A percentile compares a stretch with the other conserved stretches of the same genome.
These are phyloP conservation scores for Zaprionus ornatus DNA, from an alignment of 1,140 invertebrate genomes.

Conservation along the genomic window DNA sequence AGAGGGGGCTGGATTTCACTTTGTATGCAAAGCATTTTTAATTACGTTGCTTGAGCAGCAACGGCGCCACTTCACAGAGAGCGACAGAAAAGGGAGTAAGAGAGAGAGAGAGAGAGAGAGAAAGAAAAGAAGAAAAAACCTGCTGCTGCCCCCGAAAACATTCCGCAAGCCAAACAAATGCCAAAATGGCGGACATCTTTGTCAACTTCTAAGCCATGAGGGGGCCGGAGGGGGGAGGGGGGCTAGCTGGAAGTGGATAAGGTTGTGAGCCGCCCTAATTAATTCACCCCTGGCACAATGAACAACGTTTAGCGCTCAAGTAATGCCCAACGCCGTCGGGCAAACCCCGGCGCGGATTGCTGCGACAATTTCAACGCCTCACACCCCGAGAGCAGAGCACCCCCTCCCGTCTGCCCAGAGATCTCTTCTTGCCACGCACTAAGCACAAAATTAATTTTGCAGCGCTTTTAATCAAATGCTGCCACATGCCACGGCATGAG, in stretches of 20 bases:
- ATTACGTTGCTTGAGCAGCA: conserved; percentile 27
- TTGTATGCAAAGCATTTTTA: conserved; percentile 40
- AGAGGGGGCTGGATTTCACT: background rate
- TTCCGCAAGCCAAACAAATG: conserved; percentile 62
- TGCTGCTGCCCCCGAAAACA: background rate
- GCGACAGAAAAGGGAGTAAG: background rate
- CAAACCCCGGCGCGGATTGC: background rate
- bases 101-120: background rate
- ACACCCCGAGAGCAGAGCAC: conserved; percentile 3
- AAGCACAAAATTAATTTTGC: conserved; percentile 70
- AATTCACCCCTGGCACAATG: conserved; percentile 73
- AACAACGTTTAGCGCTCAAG: conserved; percentile 72
- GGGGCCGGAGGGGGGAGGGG: too few species aligned
- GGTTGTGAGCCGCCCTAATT: conserved; percentile 66
- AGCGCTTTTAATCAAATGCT: conserved; percentile 83
- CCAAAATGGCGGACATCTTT: conserved; percentile 73
- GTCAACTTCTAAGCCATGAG: conserved; percentile 8
- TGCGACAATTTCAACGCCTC: conserved; percentile 68
- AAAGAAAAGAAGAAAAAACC: background rate
- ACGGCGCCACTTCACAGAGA: conserved; percentile 19
- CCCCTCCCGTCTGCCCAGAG: background rate
- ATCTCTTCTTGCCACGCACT: background rate
- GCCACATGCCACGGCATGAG: conserved; percentile 52
- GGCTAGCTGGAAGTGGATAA: background rate
- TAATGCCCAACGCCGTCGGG: conserved; percentile 25